Percentiles rank a stretch among this genome's conserved stretches.
Evolutionary conservation across 2,888 invertebrate species (phyloP).

Genomic region (Caenorhabditis panamensis): DNA sequence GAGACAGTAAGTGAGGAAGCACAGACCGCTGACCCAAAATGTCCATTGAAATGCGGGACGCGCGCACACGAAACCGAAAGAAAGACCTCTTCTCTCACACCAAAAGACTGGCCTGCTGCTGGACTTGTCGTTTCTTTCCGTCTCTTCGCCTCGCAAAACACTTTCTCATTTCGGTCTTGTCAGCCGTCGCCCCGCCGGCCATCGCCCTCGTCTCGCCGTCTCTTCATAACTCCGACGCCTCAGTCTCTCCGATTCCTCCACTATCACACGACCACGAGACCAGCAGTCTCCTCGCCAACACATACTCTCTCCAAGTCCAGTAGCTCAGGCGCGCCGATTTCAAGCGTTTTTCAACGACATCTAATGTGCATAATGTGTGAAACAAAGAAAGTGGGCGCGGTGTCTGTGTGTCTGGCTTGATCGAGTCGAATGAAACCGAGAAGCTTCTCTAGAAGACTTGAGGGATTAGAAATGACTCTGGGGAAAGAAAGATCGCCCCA

Average conservation of each 20-base stretch:
- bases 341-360: conserved; percentile 60
- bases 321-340: conserved; percentile 42
- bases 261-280: conserved; percentile 28
- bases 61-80: conserved; percentile 30
- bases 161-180: conserved; percentile 54
- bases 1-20: conserved; percentile 22
- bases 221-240: conserved; percentile 37
- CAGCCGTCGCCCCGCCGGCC: conserved; percentile 35
- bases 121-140: conserved; percentile 54
- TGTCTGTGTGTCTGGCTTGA: conserved; percentile 1
- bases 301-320: conserved; percentile 20
- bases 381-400: conserved; percentile 3
- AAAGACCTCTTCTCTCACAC: conserved; percentile 45
- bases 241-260: conserved; percentile 23
- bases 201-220: conserved; percentile 19
- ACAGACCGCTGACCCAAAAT: conserved; percentile 42
- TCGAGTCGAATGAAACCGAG: not conserved
- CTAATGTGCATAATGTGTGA: conserved; percentile 44
- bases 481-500: conserved; percentile 3
- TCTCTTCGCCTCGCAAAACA: conserved; percentile 34
- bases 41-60: conserved; percentile 55
- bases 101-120: conserved; percentile 30
- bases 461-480: not conserved
- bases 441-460: not conserved
- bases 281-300: conserved; percentile 30